These are phyloP conservation scores for Ormia ochracea DNA, from an alignment of 2,888 invertebrate species.

Conservation along the genomic window DNA sequence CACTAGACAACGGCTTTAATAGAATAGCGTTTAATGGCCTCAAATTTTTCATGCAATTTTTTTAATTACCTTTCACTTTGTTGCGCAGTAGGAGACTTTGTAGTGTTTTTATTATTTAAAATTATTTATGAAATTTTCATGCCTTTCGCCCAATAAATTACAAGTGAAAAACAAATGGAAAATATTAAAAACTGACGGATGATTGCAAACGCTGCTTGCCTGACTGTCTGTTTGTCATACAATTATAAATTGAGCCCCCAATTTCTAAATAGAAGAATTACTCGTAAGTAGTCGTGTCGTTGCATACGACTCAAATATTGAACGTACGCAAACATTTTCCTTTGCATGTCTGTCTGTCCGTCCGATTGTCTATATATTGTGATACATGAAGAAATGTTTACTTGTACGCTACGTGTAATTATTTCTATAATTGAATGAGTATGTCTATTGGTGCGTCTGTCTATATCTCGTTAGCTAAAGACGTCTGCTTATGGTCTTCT, in stretches of 20 bases:
- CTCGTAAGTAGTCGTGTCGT: conserved; percentile 21
- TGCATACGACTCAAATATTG: conserved; percentile 33
- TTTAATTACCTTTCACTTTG: background rate
- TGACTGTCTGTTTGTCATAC: conserved; percentile 55
- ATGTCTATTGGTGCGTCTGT: conserved; percentile 18
- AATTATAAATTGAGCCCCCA: conserved; percentile 58
- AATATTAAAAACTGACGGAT: conserved; percentile 75
- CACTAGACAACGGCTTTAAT: background rate
- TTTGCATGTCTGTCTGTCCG: background rate
- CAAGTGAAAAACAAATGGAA: conserved; percentile 71
- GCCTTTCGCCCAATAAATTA: conserved; percentile 68
- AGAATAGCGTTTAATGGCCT: no score
- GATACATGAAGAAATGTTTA: conserved; percentile 22
- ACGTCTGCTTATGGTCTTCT: conserved; percentile 57
- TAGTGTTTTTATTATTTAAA: background rate
- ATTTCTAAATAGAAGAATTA: conserved; percentile 34
- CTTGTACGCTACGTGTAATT: background rate
- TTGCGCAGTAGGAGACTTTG: background rate
- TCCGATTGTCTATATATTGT: conserved; percentile 17
- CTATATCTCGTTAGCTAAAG: conserved; percentile 46
- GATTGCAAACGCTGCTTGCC: conserved; percentile 63
- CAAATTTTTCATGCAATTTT: background rate
- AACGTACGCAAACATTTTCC: background rate
- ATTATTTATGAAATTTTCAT: conserved; percentile 25
- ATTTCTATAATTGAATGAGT: conserved; percentile 30